Conservation (phyloP, 2,888 invertebrate genomes). For the Cybosia mesomella region DNA sequence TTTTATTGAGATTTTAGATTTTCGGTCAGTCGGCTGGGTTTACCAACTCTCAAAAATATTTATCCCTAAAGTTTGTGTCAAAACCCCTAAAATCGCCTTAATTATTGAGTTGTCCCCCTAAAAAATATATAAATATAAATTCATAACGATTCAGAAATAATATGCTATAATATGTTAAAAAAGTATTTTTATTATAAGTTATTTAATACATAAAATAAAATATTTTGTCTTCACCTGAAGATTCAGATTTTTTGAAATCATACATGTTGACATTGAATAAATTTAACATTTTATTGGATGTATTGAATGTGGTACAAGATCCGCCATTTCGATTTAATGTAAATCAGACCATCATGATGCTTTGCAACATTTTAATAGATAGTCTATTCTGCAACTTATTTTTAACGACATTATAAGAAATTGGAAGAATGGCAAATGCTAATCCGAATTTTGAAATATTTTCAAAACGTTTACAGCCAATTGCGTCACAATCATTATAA, state of each 20-base stretch:
- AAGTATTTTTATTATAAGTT: neutral
- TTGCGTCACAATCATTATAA: no score
- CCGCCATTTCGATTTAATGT: no score
- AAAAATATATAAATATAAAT: slow-evolving; percentile 13
- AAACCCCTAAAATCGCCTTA: slow-evolving; percentile 13
- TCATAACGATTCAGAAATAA: slow-evolving; percentile 11
- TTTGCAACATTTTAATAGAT: slow-evolving; percentile 7
- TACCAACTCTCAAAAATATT: slow-evolving; percentile 11
- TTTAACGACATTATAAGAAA: slow-evolving; percentile 11
- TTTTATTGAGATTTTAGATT: no score
- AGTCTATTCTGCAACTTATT: slow-evolving; percentile 9
- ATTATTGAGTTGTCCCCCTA: slow-evolving; percentile 11
- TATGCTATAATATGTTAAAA: neutral
- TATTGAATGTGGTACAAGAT: no score
- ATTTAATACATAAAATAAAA: no score
- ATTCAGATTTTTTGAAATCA: no score
- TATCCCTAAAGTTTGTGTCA: neutral
- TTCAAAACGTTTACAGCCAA: no score
- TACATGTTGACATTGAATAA: no score
- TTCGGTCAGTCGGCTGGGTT: no score
- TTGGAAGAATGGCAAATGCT: slow-evolving; percentile 8
- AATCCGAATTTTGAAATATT: no score
- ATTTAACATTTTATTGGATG: no score
- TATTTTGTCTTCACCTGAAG: no score
- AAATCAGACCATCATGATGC: slow-evolving; percentile 5